A percentile compares a stretch with the other conserved stretches of the same genome.
Evolutionary conservation across 1,140 invertebrate genomes (phyloP).

Genomic region (Ephestia elutella): DNA sequence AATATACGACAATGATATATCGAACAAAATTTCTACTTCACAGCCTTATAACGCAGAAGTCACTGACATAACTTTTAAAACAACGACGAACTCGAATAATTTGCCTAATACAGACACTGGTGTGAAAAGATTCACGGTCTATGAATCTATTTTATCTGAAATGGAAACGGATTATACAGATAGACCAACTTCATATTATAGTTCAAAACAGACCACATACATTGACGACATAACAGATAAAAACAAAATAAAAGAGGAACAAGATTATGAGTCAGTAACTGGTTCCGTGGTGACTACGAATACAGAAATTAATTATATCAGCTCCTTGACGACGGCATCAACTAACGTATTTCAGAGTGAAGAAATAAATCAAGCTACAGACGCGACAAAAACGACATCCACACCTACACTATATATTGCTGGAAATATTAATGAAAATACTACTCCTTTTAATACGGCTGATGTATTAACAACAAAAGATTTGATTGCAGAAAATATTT

Average conservation of each 20-base stretch:
- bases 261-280: not conserved
- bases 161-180: not conserved
- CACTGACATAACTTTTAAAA: no score
- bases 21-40: no score
- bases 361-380: no score
- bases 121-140: no score
- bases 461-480: not conserved
- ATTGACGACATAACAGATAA: not conserved
- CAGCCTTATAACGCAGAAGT: no score
- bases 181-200: not conserved
- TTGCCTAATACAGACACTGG: no score
- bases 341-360: not conserved
- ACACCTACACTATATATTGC: not conserved
- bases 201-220: not conserved
- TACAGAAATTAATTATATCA: not conserved
- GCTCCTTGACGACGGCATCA: not conserved
- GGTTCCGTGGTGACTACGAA: not conserved
- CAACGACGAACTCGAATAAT: no score
- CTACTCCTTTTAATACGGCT: not conserved
- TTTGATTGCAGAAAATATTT: not conserved
- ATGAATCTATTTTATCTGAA: not conserved
- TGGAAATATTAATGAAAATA: not conserved
- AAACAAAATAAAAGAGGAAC: not conserved
- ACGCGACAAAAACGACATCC: no score
- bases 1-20: no score